A percentile compares a stretch with the other conserved stretches of the same genome.
These are phyloP conservation scores for Apocrypta bakeri DNA, from an alignment of 1,140 invertebrate genomes.

Conservation along the genomic window DNA sequence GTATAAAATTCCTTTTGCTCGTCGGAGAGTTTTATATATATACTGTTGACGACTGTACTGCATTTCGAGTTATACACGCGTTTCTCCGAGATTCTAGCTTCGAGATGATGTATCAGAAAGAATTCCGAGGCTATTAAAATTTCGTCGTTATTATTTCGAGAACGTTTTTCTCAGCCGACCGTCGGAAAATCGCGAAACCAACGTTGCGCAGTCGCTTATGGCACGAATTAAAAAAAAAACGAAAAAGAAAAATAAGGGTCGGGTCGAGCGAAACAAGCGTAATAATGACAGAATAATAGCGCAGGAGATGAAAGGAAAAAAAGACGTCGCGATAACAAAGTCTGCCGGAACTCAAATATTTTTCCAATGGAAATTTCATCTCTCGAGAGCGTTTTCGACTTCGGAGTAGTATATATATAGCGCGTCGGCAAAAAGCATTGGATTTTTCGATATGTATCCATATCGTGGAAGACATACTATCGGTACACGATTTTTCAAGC, in stretches of 20 bases:
- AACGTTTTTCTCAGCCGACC: slow-evolving; percentile 30
- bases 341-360: background rate
- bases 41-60: no score
- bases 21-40: no score
- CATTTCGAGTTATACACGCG: background rate
- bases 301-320: background rate
- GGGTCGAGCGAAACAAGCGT: background rate
- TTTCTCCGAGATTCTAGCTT: no score
- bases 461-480: background rate
- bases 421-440: background rate
- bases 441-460: no score
- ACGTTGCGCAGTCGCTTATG: slow-evolving; percentile 48
- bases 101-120: no score
- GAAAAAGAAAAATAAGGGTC: background rate
- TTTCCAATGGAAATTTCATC: background rate
- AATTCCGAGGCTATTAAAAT: background rate
- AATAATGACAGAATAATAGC: background rate
- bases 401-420: no score
- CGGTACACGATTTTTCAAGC: background rate
- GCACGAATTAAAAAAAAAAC: slow-evolving; percentile 49
- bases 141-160: slow-evolving; percentile 21
- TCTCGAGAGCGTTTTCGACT: no score
- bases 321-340: no score
- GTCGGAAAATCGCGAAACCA: slow-evolving; percentile 26
- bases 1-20: slow-evolving; percentile 31